Conservation (phyloP, 2,888 invertebrate species). For the Pseudococcus jackbeardsleyi region DNA sequence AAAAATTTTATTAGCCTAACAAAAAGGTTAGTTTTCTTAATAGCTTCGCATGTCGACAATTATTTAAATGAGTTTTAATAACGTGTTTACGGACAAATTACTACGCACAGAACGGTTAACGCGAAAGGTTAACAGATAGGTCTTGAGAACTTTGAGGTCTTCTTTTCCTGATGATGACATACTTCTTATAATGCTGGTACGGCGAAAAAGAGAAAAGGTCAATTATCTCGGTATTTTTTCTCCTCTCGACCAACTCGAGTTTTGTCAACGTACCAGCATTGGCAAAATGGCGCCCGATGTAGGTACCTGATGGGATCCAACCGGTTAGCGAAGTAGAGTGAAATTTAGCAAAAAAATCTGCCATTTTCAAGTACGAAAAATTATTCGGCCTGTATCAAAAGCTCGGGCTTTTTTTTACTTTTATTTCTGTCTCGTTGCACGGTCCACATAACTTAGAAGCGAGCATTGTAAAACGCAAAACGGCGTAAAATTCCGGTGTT, state of each 20-base stretch:
- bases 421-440: background rate
- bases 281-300: background rate
- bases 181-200: conserved; percentile 30
- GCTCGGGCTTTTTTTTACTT: background rate
- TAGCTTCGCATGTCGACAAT: conserved; percentile 64
- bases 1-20: conserved; percentile 53
- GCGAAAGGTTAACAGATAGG: conserved; percentile 63
- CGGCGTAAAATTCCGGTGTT: conserved; percentile 62
- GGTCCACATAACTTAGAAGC: conserved; percentile 21
- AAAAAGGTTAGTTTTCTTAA: conserved; percentile 60
- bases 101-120: conserved; percentile 47
- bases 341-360: background rate
- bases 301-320: background rate
- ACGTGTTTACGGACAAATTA: conserved; percentile 61
- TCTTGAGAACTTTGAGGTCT: conserved; percentile 65
- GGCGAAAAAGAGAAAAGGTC: conserved; percentile 43
- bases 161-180: conserved; percentile 58
- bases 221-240: conserved; percentile 44
- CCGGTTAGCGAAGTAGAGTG: background rate
- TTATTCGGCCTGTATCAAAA: background rate
- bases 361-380: conserved; percentile 23
- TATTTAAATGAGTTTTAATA: conserved; percentile 65
- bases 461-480: conserved; percentile 53
- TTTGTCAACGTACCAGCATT: background rate
- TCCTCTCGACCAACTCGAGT: background rate